Percentiles rank a stretch among this genome's conserved stretches.
phyloP scores from a whole-genome alignment of 1,140 invertebrate species.

The Neodiprion lecontei region DNA sequence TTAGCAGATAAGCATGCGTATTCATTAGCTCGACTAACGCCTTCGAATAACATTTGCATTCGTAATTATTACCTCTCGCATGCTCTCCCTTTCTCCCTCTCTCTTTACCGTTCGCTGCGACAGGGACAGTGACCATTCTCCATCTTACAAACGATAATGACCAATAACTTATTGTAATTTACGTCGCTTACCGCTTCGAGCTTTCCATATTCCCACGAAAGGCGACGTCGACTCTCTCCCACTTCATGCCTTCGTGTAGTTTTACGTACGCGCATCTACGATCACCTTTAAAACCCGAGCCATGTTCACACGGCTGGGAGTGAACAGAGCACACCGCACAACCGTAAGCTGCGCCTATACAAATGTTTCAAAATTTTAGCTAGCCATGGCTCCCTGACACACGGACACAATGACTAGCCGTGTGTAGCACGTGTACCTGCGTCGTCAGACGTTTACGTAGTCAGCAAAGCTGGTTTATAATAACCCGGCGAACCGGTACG shows the following conservation, averaged over 20 bases:
- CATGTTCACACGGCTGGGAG: background rate
- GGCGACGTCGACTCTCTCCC: background rate
- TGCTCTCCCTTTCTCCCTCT: no score
- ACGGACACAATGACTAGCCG: background rate
- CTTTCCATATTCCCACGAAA: background rate
- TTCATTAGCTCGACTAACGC: background rate
- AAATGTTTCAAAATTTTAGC: background rate
- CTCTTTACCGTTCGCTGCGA: background rate
- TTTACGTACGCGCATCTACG: no score
- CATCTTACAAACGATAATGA: slow-evolving; percentile 1
- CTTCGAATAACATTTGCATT: slow-evolving; percentile 12
- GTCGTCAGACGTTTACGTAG: slow-evolving; percentile 22
- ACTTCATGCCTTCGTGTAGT: background rate
- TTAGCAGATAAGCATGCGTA: slow-evolving; percentile 4
- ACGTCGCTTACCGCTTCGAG: background rate
- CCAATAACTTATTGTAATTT: slow-evolving; percentile 11
- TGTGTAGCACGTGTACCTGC: background rate
- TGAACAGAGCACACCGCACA: background rate
- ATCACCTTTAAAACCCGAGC: no score
- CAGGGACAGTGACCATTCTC: background rate
- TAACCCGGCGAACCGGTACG: slow-evolving; percentile 40
- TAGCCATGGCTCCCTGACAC: background rate
- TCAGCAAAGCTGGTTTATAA: slow-evolving; percentile 18
- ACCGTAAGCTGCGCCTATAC: background rate
- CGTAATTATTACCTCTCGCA: background rate